Evolutionary conservation across 2,113 vertebrate species (phyloP).

Genomic region (Xenotilapia caudafasciata): DNA sequence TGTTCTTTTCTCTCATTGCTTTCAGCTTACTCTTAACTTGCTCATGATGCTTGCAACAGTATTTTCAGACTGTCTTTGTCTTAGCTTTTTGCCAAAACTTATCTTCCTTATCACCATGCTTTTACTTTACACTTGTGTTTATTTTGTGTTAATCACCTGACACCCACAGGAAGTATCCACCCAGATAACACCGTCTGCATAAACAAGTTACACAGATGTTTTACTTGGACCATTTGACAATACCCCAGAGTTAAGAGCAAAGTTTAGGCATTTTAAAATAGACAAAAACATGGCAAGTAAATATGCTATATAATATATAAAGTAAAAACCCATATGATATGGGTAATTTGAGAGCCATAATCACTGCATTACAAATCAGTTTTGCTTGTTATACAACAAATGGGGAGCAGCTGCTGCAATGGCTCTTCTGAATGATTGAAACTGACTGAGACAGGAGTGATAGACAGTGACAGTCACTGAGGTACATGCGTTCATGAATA

Average conservation of each 20-base stretch:
- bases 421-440: background rate
- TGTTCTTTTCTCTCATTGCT: background rate
- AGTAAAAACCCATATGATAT: background rate
- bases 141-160: background rate
- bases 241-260: background rate
- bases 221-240: background rate
- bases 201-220: background rate
- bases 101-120: background rate
- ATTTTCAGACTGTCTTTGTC: background rate
- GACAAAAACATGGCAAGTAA: background rate
- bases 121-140: background rate
- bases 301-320: background rate
- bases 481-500: background rate
- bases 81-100: background rate
- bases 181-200: slow-evolving; percentile 5
- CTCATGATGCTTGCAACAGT: accelerated
- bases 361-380: background rate
- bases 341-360: background rate
- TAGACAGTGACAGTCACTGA: background rate
- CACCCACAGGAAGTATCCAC: slow-evolving; percentile 30
- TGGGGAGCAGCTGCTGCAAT: background rate
- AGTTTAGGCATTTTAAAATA: background rate
- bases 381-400: background rate
- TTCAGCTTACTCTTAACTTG: background rate
- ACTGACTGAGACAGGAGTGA: background rate